Evolutionary conservation across 2,797 vertebrate species (phyloP).

Genomic region (Lithobates sylvaticus): DNA sequence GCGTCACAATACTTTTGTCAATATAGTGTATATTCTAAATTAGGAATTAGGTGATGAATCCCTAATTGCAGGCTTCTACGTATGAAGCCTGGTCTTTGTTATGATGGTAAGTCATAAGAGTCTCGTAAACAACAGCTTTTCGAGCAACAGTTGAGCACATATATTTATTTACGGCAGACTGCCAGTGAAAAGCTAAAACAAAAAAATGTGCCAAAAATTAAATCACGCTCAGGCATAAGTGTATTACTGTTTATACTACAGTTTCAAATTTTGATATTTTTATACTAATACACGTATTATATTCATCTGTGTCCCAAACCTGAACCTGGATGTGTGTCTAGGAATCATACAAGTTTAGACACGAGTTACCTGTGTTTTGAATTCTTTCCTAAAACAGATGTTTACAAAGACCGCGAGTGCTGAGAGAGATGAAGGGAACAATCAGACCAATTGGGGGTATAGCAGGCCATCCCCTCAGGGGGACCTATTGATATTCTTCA

Average conservation of each 20-base stretch:
- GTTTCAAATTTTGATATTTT: background rate
- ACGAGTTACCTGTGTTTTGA: constrained; percentile 42
- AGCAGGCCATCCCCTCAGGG: constrained; percentile 22
- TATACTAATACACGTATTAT: constrained; percentile 8
- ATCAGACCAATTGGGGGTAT: constrained; percentile 4
- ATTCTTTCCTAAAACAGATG: constrained; percentile 31
- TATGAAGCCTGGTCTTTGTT: background rate
- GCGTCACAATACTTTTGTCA: too few species aligned
- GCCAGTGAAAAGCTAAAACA: background rate
- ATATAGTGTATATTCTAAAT: background rate
- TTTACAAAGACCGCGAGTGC: constrained; percentile 28
- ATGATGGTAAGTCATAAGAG: background rate
- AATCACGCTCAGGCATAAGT: background rate
- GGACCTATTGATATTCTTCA: constrained; percentile 8
- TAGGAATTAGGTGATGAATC: background rate
- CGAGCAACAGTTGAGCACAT: background rate
- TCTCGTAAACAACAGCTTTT: background rate
- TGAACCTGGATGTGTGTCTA: constrained; percentile 39
- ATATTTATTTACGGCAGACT: background rate
- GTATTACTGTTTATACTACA: background rate
- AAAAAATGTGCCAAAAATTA: background rate
- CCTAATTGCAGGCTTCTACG: background rate
- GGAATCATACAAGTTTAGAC: constrained; percentile 47
- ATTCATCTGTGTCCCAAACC: constrained; percentile 34
- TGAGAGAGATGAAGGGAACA: constrained; percentile 27